Conservation (phyloP, 1,140 invertebrate genomes). For the Caenorhabditis elegans region DNA sequence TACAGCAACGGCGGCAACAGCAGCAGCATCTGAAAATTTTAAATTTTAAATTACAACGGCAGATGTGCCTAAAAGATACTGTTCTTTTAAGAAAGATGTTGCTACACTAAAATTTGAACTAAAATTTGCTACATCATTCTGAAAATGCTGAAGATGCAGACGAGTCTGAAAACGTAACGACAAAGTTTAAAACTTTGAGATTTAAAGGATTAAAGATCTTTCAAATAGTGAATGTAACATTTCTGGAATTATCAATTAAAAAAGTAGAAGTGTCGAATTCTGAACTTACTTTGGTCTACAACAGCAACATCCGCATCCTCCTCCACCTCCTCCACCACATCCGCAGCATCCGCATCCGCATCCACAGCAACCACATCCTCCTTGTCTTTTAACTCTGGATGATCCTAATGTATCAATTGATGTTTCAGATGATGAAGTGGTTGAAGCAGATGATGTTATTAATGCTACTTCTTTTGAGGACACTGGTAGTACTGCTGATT, state of each 20-base stretch:
- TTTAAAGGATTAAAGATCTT: too few species aligned
- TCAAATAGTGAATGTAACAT: too few species aligned
- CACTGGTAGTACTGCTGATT: neutral
- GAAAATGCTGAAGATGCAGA: too few species aligned
- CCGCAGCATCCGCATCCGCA: slow-evolving; percentile 28
- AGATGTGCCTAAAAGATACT: too few species aligned
- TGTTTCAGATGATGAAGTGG: neutral
- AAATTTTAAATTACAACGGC: too few species aligned
- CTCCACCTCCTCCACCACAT: slow-evolving; percentile 11
- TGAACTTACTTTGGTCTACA: slow-evolving; percentile 31
- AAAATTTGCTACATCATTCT: too few species aligned
- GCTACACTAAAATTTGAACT: too few species aligned
- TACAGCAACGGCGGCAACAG: slow-evolving; percentile 13
- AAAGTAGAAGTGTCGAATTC: too few species aligned
- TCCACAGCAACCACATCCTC: slow-evolving; percentile 32
- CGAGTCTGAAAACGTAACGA: too few species aligned
- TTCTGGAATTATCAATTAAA: too few species aligned
- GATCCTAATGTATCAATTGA: slow-evolving; percentile 28
- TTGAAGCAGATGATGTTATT: neutral
- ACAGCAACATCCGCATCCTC: slow-evolving; percentile 42
- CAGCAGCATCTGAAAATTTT: slow-evolving; percentile 28
- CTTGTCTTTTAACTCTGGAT: slow-evolving; percentile 32
- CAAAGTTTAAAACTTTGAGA: too few species aligned
- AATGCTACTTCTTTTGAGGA: neutral
- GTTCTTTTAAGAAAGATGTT: too few species aligned